phyloP scores from a whole-genome alignment of 2,888 invertebrate genomes.

The Calliopum simillimum region DNA sequence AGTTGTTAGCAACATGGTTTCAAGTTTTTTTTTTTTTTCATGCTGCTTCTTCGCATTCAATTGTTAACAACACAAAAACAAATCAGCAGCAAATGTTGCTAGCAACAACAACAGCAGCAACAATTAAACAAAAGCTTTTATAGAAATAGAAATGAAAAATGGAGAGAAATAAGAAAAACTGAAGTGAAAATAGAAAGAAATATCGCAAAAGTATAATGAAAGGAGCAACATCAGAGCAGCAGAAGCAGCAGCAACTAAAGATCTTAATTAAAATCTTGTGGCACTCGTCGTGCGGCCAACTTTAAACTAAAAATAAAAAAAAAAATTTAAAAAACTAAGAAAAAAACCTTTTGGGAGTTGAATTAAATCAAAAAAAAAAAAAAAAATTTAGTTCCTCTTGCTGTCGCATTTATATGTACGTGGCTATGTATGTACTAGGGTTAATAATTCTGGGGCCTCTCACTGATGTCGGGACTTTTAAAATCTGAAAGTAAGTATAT shows the following conservation, averaged over 20 bases:
- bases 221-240: conserved; percentile 9
- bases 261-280: conserved; percentile 41
- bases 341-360: conserved; percentile 17
- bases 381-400: no score
- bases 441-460: no score
- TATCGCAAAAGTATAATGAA: neutral
- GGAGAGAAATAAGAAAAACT: conserved; percentile 5
- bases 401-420: no score
- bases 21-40: no score
- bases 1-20: conserved; percentile 29
- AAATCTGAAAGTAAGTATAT: no score
- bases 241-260: conserved; percentile 12
- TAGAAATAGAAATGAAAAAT: conserved; percentile 12
- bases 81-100: conserved; percentile 17
- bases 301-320: neutral
- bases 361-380: conserved; percentile 5
- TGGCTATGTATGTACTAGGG: no score
- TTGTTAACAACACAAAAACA: conserved; percentile 18
- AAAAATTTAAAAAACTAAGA: neutral
- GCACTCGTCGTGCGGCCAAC: conserved; percentile 35
- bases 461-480: no score
- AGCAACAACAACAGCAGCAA: conserved; percentile 4
- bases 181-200: neutral
- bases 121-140: conserved; percentile 22
- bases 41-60: conserved; percentile 8